A percentile compares a stretch with the other conserved stretches of the same genome.
Evolutionary conservation across 2,113 vertebrate species (phyloP).

Genomic region (Percopsis transmontana): DNA sequence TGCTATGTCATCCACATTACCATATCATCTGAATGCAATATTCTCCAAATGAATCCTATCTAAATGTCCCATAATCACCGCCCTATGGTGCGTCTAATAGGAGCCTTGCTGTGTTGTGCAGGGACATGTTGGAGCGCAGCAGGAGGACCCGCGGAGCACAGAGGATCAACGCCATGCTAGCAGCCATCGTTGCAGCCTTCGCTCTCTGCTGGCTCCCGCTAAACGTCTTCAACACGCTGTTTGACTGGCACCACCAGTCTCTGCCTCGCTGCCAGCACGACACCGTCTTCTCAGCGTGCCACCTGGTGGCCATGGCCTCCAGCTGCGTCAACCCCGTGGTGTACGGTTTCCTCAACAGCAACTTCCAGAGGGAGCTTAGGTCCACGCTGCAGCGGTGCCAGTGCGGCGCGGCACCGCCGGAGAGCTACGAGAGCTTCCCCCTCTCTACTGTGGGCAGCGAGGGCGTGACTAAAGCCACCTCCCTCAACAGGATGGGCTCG

Average conservation of each 20-base stretch:
- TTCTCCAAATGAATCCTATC: background rate
- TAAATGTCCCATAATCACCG: background rate
- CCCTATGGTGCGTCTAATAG: background rate
- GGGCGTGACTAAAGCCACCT: slow-evolving; percentile 70
- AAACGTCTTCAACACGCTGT: slow-evolving; percentile 79
- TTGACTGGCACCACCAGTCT: slow-evolving; percentile 79
- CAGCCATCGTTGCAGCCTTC: slow-evolving; percentile 75
- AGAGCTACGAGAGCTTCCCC: slow-evolving; percentile 78
- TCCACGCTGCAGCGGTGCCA: slow-evolving; percentile 72
- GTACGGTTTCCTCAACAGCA: slow-evolving; percentile 82
- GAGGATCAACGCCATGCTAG: slow-evolving; percentile 76
- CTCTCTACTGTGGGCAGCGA: slow-evolving; percentile 80
- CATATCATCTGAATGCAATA: too few species aligned
- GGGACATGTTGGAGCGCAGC: slow-evolving; percentile 73
- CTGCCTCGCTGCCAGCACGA: slow-evolving; percentile 77
- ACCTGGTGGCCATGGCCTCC: slow-evolving; percentile 78
- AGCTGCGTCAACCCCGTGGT: slow-evolving; percentile 80
- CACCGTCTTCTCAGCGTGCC: slow-evolving; percentile 79
- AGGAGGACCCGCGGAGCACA: slow-evolving; percentile 63
- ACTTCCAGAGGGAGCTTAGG: slow-evolving; percentile 79
- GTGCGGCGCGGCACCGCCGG: slow-evolving; percentile 54
- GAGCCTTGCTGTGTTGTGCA: slow-evolving; percentile 40
- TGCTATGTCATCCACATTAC: too few species aligned
- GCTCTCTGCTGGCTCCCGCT: slow-evolving; percentile 80
- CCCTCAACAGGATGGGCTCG: slow-evolving; percentile 60